These are phyloP conservation scores for Daktulosphaira vitifoliae DNA, from an alignment of 1,140 invertebrate species.

Conservation along the genomic window DNA sequence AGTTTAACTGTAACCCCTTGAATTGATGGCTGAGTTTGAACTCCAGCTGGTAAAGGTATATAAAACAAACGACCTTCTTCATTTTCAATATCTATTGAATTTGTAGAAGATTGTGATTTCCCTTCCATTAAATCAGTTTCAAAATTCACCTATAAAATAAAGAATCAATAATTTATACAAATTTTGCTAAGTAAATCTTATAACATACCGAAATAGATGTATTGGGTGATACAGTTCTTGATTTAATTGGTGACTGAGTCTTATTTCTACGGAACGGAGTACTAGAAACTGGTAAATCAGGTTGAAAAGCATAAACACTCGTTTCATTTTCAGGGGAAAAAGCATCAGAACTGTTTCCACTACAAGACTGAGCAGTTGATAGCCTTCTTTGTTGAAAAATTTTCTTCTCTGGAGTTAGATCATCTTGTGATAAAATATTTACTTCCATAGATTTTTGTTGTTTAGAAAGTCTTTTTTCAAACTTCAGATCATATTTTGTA, in stretches of 20 bases:
- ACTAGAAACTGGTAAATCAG: slow-evolving; percentile 47
- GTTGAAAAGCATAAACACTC: slow-evolving; percentile 62
- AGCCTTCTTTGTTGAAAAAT: slow-evolving; percentile 45
- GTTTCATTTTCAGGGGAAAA: slow-evolving; percentile 62
- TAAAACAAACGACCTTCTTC: slow-evolving; percentile 57
- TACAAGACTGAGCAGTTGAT: slow-evolving; percentile 9
- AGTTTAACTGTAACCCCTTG: slow-evolving; percentile 60
- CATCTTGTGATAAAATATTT: background rate
- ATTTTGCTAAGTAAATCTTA: background rate
- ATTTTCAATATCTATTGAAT: slow-evolving; percentile 40
- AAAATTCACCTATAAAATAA: slow-evolving; percentile 33
- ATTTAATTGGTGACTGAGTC: slow-evolving; percentile 23
- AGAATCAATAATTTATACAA: background rate
- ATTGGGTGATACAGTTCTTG: slow-evolving; percentile 17
- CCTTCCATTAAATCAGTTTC: slow-evolving; percentile 41
- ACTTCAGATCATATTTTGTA: slow-evolving; percentile 21
- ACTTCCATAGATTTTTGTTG: background rate
- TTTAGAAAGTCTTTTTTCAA: slow-evolving; percentile 6
- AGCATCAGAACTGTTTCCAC: slow-evolving; percentile 45
- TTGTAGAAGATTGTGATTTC: slow-evolving; percentile 48
- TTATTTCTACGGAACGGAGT: slow-evolving; percentile 50
- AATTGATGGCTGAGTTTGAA: slow-evolving; percentile 49
- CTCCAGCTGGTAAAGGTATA: slow-evolving; percentile 51
- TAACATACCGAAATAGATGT: slow-evolving; percentile 26
- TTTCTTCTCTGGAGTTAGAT: slow-evolving; percentile 28